Evolutionary conservation across 2,888 invertebrate species (phyloP).

Genomic region (Isoperla grammatica): DNA sequence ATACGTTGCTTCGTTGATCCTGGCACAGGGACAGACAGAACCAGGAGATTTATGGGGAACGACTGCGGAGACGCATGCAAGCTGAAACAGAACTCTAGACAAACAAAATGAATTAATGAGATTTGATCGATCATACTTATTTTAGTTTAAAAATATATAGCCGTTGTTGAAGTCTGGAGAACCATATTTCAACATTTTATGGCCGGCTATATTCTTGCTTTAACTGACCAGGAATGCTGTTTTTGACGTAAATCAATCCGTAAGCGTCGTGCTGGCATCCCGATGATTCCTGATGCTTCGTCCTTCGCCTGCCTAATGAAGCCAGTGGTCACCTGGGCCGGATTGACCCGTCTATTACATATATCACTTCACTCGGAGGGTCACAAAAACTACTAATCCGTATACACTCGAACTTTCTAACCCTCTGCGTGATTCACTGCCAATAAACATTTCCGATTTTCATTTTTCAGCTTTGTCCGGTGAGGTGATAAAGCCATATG

Average conservation of each 20-base stretch:
- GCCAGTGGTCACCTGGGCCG: constrained; percentile 12
- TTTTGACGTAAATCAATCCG: constrained; percentile 28
- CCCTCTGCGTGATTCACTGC: not conserved
- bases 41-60: constrained; percentile 1
- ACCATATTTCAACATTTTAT: constrained; percentile 28
- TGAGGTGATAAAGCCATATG: too few relatives aligned
- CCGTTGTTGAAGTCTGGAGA: constrained; percentile 9
- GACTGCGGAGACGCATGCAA: not conserved
- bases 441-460: too few relatives aligned
- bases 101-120: constrained; percentile 14
- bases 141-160: not conserved
- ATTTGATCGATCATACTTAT: constrained; percentile 15
- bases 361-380: constrained; percentile 1
- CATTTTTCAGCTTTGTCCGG: too few relatives aligned
- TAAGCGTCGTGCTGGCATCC: not conserved
- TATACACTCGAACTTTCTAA: constrained; percentile 1
- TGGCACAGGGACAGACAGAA: not conserved
- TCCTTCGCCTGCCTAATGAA: not conserved
- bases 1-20: constrained; percentile 1
- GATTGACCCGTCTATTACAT: constrained; percentile 18
- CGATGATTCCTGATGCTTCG: not conserved
- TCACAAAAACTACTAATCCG: not conserved
- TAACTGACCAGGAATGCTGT: constrained; percentile 24
- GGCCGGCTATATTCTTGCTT: constrained; percentile 5
- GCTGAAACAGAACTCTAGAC: constrained; percentile 4